These are phyloP conservation scores for Muscina levida DNA, from an alignment of 2,888 invertebrate species.

Conservation along the genomic window DNA sequence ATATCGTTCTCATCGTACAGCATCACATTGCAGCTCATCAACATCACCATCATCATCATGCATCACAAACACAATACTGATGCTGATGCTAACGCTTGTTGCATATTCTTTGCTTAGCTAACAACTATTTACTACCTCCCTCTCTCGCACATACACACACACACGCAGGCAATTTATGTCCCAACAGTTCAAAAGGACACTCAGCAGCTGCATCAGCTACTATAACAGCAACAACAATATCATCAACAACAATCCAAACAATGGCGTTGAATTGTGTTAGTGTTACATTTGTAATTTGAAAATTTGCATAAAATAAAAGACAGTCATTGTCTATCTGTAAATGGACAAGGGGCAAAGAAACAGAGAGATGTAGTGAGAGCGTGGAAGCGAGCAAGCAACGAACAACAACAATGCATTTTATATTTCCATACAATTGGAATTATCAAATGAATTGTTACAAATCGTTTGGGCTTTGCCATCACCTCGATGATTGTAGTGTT, in stretches of 20 bases:
- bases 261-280: too few relatives aligned
- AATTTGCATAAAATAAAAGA: slow-evolving; percentile 49
- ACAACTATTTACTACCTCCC: not conserved
- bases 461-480: not conserved
- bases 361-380: too few relatives aligned
- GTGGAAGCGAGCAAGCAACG: too few relatives aligned
- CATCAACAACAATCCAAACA: too few relatives aligned
- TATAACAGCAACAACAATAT: not conserved
- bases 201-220: not conserved
- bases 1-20: too few relatives aligned
- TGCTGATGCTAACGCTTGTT: not conserved
- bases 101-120: too few relatives aligned
- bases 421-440: slow-evolving; percentile 41
- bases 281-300: not conserved
- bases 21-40: too few relatives aligned
- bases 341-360: too few relatives aligned
- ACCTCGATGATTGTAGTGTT: not conserved
- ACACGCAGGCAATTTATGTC: not conserved
- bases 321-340: too few relatives aligned
- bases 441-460: slow-evolving; percentile 36
- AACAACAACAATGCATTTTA: not conserved
- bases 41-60: not conserved
- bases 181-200: not conserved
- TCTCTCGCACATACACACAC: not conserved
- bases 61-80: not conserved